These are phyloP conservation scores for Oophaga pumilio DNA, from an alignment of 2,113 vertebrate species.

Conservation along the genomic window DNA sequence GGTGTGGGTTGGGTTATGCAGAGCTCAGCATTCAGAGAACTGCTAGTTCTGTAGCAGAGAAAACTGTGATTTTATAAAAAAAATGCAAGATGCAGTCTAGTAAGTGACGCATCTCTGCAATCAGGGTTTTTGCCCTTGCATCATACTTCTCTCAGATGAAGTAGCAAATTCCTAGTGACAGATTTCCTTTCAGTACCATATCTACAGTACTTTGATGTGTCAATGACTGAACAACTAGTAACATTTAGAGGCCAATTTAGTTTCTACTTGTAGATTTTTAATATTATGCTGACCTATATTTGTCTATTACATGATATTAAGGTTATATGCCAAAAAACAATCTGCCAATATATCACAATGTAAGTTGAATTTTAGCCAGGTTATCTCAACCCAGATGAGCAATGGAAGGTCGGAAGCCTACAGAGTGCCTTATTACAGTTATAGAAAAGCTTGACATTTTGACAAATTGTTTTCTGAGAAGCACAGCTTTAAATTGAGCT, in stretches of 20 bases:
- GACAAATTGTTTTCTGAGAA: conserved; percentile 58
- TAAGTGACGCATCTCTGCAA: no score
- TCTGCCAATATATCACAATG: conserved; percentile 53
- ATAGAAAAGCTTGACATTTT: conserved; percentile 59
- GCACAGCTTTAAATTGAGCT: conserved; percentile 58
- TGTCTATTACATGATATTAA: neutral
- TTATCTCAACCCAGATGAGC: conserved; percentile 53
- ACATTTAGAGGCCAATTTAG: neutral
- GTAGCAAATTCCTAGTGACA: no score
- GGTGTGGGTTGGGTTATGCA: no score
- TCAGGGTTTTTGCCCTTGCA: no score
- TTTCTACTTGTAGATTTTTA: neutral
- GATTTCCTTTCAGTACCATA: no score
- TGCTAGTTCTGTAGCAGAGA: no score
- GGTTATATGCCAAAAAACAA: conserved; percentile 11
- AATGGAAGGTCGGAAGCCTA: conserved; percentile 49
- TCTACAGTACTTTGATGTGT: neutral
- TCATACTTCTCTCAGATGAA: no score
- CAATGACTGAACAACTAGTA: neutral
- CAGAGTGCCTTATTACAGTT: conserved; percentile 54
- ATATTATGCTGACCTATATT: neutral
- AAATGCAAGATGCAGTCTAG: no score
- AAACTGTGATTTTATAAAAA: no score
- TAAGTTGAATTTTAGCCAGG: conserved; percentile 43
- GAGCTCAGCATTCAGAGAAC: no score